A percentile compares a stretch with the other conserved stretches of the same genome.
Evolutionary conservation across 2,888 invertebrate genomes (phyloP).

Genomic region (Cryptocheilus praepositus): DNA sequence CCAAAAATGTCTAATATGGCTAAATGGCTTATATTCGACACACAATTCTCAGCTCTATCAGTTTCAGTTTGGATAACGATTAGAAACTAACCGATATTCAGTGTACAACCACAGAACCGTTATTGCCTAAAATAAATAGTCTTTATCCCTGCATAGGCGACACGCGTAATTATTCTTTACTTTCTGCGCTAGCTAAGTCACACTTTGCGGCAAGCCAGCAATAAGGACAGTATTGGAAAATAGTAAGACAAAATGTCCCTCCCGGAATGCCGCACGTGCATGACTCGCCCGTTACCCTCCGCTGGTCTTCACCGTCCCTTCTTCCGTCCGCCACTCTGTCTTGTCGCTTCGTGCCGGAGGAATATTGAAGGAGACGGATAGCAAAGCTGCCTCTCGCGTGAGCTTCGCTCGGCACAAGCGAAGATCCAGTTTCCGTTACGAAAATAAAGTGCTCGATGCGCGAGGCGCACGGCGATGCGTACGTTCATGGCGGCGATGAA

Average conservation of each 20-base stretch:
- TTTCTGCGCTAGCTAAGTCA: not conserved
- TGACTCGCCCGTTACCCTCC: not conserved
- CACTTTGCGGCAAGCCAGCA: slow-evolving; percentile 11
- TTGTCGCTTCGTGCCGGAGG: slow-evolving; percentile 11
- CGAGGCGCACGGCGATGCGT: slow-evolving; percentile 27
- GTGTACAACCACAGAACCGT: too few species aligned
- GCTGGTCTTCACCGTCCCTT: not conserved
- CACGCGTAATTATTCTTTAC: too few species aligned
- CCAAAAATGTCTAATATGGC: too few species aligned
- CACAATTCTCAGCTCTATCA: too few species aligned
- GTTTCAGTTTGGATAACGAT: too few species aligned
- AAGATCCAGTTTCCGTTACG: slow-evolving; percentile 54
- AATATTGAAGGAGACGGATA: slow-evolving; percentile 50
- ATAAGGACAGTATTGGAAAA: slow-evolving; percentile 9
- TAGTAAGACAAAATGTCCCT: slow-evolving; percentile 3
- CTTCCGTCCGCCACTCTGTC: slow-evolving; percentile 9
- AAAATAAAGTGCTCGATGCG: slow-evolving; percentile 47
- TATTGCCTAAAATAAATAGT: too few species aligned
- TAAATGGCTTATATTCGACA: too few species aligned
- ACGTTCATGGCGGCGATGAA: slow-evolving; percentile 38
- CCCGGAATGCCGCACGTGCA: slow-evolving; percentile 25
- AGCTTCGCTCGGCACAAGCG: slow-evolving; percentile 31
- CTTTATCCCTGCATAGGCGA: too few species aligned
- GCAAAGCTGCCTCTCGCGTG: slow-evolving; percentile 42
- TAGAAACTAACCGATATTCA: too few species aligned